Evolutionary conservation across 2,888 invertebrate genomes (phyloP), one percentile per base, ranked within the genome.

Genomic region (Penaeus monodon): DNA sequence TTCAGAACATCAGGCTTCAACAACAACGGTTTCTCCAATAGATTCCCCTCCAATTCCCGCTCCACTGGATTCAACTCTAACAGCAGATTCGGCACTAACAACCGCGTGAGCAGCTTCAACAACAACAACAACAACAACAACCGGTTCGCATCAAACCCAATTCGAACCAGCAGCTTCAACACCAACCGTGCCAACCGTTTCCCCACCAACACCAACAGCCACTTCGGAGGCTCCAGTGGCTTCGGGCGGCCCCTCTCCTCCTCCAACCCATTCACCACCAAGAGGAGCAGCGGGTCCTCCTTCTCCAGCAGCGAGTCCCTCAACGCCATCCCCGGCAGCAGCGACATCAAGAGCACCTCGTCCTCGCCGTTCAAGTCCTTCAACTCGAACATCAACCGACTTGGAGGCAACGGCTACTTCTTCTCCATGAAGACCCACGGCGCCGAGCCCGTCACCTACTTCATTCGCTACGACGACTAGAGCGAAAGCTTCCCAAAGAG

Each of bases 341-440:
- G 68, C 38, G 63, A 24, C 70, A 33, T 64, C 65, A 70, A 76
- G 44, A 86, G 63, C 29, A 64, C 63, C 14, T 33, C 44, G 12
- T 29, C 33, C 29, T 85, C 84, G 4, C 79, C 84, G 44, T 81
- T 89, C 78, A 80, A 85, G 79, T 65, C 64, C 27, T 63, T 82
- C 14, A 84, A 87, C 12, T 73, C 84, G 4, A 83, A 87, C 2
- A 66, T 88, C 66, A 82, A 83, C 22, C 88, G 88, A 85, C 90
- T 88, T 3, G 88, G 88, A n/a, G 90, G 88, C 14, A 90, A 88
- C 44, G 90, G 90, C 33, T 88, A 90, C 65, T 90, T 76, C 79
- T 88, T 90, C 83, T 87, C 88, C 49, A 90, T 90, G 90, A 88
- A 87, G 65, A 85, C 90, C 64, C 80, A 85, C 49, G 88, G 88